These are phyloP conservation scores for Protomyctophum bolini DNA, from an alignment of 2,113 vertebrate species.

Conservation along the genomic window DNA sequence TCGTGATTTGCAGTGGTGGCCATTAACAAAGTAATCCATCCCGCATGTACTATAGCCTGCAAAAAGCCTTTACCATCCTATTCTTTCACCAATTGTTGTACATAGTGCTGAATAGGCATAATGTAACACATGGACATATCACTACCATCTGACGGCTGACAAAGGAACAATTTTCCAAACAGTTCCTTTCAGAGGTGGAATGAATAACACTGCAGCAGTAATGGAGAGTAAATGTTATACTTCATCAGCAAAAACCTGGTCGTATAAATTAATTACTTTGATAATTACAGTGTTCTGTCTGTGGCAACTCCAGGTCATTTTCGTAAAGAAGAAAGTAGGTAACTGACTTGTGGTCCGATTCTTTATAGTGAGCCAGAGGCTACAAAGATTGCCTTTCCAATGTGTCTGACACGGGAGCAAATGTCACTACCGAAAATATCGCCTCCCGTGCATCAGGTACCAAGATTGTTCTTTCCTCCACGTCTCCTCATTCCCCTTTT, in stretches of 20 bases:
- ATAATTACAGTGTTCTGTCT: neutral
- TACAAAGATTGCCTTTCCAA: conserved; percentile 66
- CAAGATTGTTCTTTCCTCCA: conserved; percentile 64
- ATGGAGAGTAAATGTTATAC: neutral
- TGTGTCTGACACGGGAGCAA: conserved; percentile 67
- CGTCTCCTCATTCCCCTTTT: conserved; percentile 60
- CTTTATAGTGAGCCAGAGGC: conserved; percentile 59
- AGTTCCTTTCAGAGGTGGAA: too few species aligned
- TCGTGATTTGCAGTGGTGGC: too few species aligned
- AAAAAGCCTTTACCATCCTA: too few species aligned
- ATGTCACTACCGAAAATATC: conserved; percentile 65
- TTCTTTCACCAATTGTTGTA: too few species aligned
- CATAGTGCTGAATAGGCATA: too few species aligned
- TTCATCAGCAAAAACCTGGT: neutral
- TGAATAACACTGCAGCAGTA: too few species aligned
- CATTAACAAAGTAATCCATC: too few species aligned
- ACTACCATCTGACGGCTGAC: too few species aligned
- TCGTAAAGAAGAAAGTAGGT: conserved; percentile 15
- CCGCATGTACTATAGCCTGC: too few species aligned
- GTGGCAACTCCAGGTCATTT: conserved; percentile 3
- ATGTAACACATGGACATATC: too few species aligned
- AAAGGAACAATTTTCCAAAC: too few species aligned
- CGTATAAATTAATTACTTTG: neutral
- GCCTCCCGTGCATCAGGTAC: conserved; percentile 61
- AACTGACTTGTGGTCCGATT: conserved; percentile 38